Evolutionary conservation across 2,888 invertebrate species (phyloP).

Genomic region (Macropis europaea): DNA sequence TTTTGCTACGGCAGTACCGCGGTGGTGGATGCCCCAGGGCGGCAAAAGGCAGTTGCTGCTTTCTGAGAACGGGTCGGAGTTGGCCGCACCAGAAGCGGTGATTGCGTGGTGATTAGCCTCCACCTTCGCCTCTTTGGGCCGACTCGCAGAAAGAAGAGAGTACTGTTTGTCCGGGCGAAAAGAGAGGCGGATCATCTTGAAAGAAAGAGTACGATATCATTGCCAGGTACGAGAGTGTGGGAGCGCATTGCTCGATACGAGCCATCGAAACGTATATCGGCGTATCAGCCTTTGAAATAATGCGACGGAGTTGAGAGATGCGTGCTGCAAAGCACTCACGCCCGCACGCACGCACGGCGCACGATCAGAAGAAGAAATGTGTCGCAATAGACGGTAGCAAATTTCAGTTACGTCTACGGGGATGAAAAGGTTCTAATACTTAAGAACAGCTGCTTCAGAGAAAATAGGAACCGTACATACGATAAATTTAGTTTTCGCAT

Average conservation of each 20-base stretch:
- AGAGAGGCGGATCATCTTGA: conserved; percentile 14
- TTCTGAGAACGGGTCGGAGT: conserved; percentile 72
- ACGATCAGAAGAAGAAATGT: no score
- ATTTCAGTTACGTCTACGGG: not conserved
- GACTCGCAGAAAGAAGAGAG: conserved; percentile 26
- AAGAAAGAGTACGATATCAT: conserved; percentile 46
- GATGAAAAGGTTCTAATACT: no score
- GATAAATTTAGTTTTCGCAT: no score
- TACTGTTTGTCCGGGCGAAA: not conserved
- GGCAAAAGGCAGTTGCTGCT: conserved; percentile 64
- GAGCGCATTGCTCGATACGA: conserved; percentile 49
- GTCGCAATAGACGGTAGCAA: conserved; percentile 10
- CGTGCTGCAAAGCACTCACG: conserved; percentile 27
- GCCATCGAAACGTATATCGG: conserved; percentile 12
- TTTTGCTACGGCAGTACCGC: conserved; percentile 70
- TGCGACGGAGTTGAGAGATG: conserved; percentile 11
- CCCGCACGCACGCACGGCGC: conserved; percentile 5
- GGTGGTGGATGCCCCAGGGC: conserved; percentile 67
- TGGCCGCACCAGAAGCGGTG: conserved; percentile 72
- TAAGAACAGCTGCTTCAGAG: no score
- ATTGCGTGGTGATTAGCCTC: conserved; percentile 77
- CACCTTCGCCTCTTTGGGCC: conserved; percentile 68
- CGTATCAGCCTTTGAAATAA: not conserved
- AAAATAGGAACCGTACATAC: no score
- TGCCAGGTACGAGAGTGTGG: conserved; percentile 53